phyloP scores from a whole-genome alignment of 2,888 invertebrate species.

The Hemithea aestivaria region DNA sequence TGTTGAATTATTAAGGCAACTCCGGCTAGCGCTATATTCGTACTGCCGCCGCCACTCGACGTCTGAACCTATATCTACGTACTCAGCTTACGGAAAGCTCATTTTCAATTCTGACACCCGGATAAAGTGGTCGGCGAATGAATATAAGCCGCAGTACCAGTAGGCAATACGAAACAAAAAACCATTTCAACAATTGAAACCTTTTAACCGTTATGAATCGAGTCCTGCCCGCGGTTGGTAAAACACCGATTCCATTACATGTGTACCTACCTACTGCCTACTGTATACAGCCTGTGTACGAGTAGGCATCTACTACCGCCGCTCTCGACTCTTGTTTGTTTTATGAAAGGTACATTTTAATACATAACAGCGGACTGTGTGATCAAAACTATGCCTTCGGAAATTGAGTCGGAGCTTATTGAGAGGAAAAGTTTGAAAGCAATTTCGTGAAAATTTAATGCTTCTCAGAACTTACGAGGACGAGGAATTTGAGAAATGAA shows the following conservation, averaged over 20 bases:
- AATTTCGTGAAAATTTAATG: slow-evolving; percentile 76
- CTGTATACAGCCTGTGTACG: too few relatives aligned
- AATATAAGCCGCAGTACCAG: slow-evolving; percentile 52
- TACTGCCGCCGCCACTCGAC: slow-evolving; percentile 52
- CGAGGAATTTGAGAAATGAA: slow-evolving; percentile 68
- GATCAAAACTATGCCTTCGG: slow-evolving; percentile 62
- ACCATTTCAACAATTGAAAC: slow-evolving; percentile 37
- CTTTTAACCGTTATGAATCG: slow-evolving; percentile 36
- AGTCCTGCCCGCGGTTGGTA: slow-evolving; percentile 21
- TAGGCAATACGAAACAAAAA: slow-evolving; percentile 43
- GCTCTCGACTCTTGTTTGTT: slow-evolving; percentile 13
- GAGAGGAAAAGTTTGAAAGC: slow-evolving; percentile 71
- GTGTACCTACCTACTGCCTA: slow-evolving; percentile 1
- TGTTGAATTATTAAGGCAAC: slow-evolving; percentile 78
- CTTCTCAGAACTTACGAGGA: slow-evolving; percentile 65
- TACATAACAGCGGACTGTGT: slow-evolving; percentile 42
- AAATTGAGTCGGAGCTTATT: slow-evolving; percentile 65
- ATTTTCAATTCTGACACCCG: slow-evolving; percentile 74
- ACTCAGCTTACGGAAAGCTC: slow-evolving; percentile 64
- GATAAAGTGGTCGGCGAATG: slow-evolving; percentile 62
- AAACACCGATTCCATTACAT: slow-evolving; percentile 22
- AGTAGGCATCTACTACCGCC: too few relatives aligned
- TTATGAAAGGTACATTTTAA: slow-evolving; percentile 14
- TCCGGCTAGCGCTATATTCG: slow-evolving; percentile 71
- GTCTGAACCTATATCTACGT: slow-evolving; percentile 45